A percentile compares a stretch with the other conserved stretches of the same genome.
Evolutionary conservation across 2,113 vertebrate genomes (phyloP).

Genomic region (Cryptotis parvus): DNA sequence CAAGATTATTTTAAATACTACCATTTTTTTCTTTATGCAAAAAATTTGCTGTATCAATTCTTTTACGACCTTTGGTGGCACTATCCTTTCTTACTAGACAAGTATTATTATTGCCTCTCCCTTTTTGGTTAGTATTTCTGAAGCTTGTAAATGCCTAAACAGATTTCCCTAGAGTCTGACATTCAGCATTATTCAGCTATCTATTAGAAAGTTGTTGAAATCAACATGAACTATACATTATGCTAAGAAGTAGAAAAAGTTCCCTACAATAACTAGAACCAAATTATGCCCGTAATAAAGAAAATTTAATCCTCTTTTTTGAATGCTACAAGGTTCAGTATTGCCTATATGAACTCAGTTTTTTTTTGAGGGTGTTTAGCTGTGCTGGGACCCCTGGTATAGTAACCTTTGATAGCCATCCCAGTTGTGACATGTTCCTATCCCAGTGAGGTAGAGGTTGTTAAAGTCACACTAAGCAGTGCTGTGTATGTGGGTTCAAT

Average conservation of each 20-base stretch:
- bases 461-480: too few species aligned
- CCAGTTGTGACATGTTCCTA: too few species aligned
- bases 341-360: not conserved
- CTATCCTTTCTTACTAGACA: not conserved
- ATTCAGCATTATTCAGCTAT: not conserved
- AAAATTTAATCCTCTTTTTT: not conserved
- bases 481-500: too few species aligned
- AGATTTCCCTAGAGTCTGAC: conserved; percentile 1
- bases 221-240: not conserved
- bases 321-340: not conserved
- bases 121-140: not conserved
- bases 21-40: not conserved
- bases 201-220: not conserved
- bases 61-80: not conserved
- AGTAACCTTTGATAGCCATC: too few species aligned
- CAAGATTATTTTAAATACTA: not conserved
- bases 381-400: too few species aligned
- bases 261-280: not conserved
- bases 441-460: too few species aligned
- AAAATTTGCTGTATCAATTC: not conserved
- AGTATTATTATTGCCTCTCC: not conserved
- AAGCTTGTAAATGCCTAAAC: conserved; percentile 1
- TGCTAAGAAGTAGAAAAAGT: not conserved
- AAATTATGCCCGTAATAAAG: not conserved
- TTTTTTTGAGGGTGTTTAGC: too few species aligned